Conservation (phyloP, 2,113 vertebrate genomes). For the Elephas maximus region DNA sequence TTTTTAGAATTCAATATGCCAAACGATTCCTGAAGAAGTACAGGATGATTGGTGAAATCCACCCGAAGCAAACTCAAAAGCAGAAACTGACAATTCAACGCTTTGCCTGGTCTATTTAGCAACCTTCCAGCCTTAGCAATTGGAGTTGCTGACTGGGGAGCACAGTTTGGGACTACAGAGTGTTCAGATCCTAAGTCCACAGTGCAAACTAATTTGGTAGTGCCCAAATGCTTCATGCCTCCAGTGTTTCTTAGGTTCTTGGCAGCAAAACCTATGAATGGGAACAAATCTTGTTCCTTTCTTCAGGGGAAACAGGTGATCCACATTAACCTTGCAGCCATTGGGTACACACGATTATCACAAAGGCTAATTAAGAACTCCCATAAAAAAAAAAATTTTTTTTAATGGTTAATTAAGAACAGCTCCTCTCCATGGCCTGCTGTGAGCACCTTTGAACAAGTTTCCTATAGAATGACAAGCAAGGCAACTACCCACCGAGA, state of each 20-base stretch:
- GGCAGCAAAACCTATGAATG: not conserved
- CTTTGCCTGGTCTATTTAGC: not conserved
- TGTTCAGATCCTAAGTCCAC: not conserved
- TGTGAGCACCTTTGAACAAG: not conserved
- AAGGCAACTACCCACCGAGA: not conserved
- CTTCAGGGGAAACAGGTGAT: not conserved
- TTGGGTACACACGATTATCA: not conserved
- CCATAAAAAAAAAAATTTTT: no score
- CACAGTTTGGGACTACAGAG: not conserved
- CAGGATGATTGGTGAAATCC: not conserved
- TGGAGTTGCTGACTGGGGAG: not conserved
- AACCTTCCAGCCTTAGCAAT: no score
- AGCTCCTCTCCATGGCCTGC: not conserved
- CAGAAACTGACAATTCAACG: not conserved
- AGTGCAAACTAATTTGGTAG: not conserved
- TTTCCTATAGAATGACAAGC: not conserved
- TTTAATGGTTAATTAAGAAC: not conserved
- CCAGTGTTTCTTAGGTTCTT: not conserved
- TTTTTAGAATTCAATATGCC: not conserved
- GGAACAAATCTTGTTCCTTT: not conserved
- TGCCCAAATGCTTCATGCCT: not conserved
- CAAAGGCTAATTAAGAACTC: not conserved
- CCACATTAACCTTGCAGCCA: not conserved
- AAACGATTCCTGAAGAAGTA: not conserved
- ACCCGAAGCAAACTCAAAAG: not conserved